These are phyloP conservation scores for Amblyjoppa proteus DNA, from an alignment of 2,888 invertebrate species.

Conservation along the genomic window DNA sequence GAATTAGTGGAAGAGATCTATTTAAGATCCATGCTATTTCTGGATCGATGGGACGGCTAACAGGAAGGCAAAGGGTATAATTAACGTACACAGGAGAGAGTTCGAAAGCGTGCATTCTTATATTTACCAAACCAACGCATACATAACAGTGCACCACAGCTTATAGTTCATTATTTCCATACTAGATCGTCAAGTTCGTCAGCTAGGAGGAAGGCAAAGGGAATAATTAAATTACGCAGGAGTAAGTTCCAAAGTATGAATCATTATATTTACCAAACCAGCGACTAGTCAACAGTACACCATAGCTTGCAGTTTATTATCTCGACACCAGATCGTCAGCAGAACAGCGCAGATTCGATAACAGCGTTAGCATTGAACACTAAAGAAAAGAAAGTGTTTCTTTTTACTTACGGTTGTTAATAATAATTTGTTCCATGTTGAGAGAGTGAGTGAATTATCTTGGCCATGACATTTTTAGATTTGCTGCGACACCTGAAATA, in stretches of 20 bases:
- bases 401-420: conserved; percentile 68
- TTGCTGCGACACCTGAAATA: conserved; percentile 61
- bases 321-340: no score
- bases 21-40: conserved; percentile 57
- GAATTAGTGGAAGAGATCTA: conserved; percentile 49
- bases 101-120: conserved; percentile 10
- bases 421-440: conserved; percentile 70
- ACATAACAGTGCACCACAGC: background rate
- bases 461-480: conserved; percentile 61
- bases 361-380: background rate
- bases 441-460: conserved; percentile 59
- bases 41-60: conserved; percentile 47
- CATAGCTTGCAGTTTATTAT: no score
- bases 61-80: conserved; percentile 43
- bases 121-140: background rate
- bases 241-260: no score
- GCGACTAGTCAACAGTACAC: no score
- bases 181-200: no score
- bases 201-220: no score
- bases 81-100: conserved; percentile 30
- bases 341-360: background rate
- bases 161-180: background rate
- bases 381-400: background rate
- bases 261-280: no score
- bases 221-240: no score